These are phyloP conservation scores for Euura saliciscinereae DNA, from an alignment of 1,140 invertebrate species.

Conservation along the genomic window DNA sequence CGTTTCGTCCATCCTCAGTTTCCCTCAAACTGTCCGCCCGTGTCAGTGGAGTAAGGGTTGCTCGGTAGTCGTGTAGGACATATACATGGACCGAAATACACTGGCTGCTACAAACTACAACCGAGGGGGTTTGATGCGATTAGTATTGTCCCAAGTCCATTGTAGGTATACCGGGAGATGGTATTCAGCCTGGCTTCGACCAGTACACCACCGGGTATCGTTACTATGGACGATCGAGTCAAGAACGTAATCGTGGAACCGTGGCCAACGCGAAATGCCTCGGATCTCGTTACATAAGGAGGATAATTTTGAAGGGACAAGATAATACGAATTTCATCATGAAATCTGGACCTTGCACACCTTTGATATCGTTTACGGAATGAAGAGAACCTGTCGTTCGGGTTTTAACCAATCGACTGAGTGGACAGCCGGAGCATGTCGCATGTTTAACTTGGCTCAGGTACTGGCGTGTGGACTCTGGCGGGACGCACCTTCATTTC, in stretches of 20 bases:
- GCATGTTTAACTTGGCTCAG: constrained; percentile 8
- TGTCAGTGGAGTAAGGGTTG: constrained; percentile 18
- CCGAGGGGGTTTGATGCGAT: constrained; percentile 44
- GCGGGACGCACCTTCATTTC: constrained; percentile 10
- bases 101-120: constrained; percentile 26
- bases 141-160: constrained; percentile 45
- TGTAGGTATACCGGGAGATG: constrained; percentile 37
- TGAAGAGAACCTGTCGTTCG: no score
- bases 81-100: neutral
- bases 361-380: no score
- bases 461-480: neutral
- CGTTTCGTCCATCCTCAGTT: neutral
- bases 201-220: constrained; percentile 18
- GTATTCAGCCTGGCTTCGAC: constrained; percentile 24
- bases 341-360: no score
- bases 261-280: neutral
- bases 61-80: neutral
- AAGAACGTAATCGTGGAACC: neutral
- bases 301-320: neutral
- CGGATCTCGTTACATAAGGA: neutral
- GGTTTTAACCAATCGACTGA: neutral
- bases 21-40: neutral
- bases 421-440: neutral
- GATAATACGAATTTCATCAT: no score
- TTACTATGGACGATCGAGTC: constrained; percentile 20